Evolutionary conservation across 92 coral and sea anemone species (phyloP), one percentile per base, ranked within the genome.

Genomic region (Palythoa grandis): DNA sequence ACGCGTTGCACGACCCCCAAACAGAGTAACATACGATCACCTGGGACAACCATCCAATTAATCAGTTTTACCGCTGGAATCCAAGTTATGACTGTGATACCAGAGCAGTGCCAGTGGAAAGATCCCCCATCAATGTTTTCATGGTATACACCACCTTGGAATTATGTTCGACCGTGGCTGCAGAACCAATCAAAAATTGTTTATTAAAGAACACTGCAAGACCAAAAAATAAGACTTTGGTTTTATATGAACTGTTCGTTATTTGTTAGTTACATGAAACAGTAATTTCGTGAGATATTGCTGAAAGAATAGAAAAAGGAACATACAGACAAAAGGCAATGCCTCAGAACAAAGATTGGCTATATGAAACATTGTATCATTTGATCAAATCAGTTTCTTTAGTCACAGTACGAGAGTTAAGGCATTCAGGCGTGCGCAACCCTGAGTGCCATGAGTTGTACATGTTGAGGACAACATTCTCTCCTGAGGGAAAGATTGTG

Each of bases 31-130:
- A 47, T 85, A 85, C 58, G 83, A 85, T 60, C 68, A 85, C 35
- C 25, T 85, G 83, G 88, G 74, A 85, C 88, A 85, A 82, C 88
- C 83, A 29, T 85, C 88, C 13, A 57, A 74, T 15, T 72, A 85
- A 74, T 78, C 88, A 75, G 60, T 70, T 85, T 85, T n/a, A 85
- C 82, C 43, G 83, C 88, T 6, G 88, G 83, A 52, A 72, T 73
- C 17, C 82, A 74, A 47, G 63, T 83, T 29, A 38, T 85, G 71
- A 29, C 73, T 7, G 88, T 57, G 11, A 15, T 17, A 25, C 72
- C 79, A 10, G 74, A 85, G 54, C 72, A 53, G 60, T 73, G 83
- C 50, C 72, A 53, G 60, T 73, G 83, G 70, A 25, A 37, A 58
- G 29, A 20, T 20, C 54, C 63, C 11, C 48, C 56, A 66, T 11